Conservation (phyloP, 2,797 vertebrate species). For the Gymnoscopelus braueri region DNA sequence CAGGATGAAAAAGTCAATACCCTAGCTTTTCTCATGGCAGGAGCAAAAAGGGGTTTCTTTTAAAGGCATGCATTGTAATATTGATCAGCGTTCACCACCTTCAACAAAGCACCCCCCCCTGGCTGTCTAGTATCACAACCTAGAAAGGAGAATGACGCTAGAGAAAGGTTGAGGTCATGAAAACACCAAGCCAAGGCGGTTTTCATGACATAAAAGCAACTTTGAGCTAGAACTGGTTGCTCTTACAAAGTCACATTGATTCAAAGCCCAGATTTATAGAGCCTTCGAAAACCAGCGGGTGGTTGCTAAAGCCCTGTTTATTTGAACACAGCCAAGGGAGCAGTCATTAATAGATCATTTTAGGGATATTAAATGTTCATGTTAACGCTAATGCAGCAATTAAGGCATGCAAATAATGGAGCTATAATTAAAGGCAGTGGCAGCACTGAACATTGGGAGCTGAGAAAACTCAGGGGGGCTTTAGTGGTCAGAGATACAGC, state of each 20-base stretch:
- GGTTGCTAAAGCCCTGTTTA: slow-evolving; percentile 10
- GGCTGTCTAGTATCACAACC: background rate
- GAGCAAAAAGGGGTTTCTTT: slow-evolving; percentile 19
- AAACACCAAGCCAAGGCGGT: slow-evolving; percentile 2
- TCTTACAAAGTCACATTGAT: slow-evolving; percentile 10
- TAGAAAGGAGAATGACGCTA: background rate
- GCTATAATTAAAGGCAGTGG: slow-evolving; percentile 37
- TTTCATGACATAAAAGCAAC: slow-evolving; percentile 13
- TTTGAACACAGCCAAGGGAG: slow-evolving; percentile 36
- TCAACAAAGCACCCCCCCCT: slow-evolving; percentile 9
- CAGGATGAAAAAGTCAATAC: slow-evolving; percentile 4
- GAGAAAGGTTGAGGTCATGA: slow-evolving; percentile 2
- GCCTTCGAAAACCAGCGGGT: slow-evolving; percentile 1
- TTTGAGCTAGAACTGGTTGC: slow-evolving; percentile 1
- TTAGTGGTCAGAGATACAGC: too few relatives aligned
- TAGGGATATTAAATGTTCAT: slow-evolving; percentile 22
- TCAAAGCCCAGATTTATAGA: background rate
- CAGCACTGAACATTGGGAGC: slow-evolving; percentile 12
- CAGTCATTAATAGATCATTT: slow-evolving; percentile 45
- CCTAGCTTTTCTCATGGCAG: background rate
- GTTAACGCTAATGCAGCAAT: slow-evolving; percentile 35
- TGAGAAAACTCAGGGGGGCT: background rate
- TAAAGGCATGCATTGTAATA: slow-evolving; percentile 12
- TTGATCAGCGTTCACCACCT: slow-evolving; percentile 11
- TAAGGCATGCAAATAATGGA: slow-evolving; percentile 10